These are phyloP conservation scores for Ibidorhyncha struthersii DNA, from an alignment of 2,113 vertebrate species.

Conservation along the genomic window DNA sequence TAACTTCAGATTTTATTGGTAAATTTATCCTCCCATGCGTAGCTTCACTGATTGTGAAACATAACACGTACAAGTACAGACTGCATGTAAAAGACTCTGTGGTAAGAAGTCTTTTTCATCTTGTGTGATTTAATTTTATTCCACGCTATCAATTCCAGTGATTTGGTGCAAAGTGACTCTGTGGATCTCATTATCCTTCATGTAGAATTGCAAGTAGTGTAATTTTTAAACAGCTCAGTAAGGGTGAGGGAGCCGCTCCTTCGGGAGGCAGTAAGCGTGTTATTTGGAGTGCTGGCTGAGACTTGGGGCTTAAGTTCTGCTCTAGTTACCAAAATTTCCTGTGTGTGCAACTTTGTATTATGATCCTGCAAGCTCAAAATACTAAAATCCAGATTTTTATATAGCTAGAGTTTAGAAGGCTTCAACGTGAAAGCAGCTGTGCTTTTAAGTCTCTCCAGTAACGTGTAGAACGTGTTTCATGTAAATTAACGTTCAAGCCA, in stretches of 20 bases:
- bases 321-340: not conserved
- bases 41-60: not conserved
- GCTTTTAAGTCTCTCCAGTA: not conserved
- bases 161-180: not conserved
- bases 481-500: not conserved
- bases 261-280: rapidly evolving
- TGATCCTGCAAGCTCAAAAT: not conserved
- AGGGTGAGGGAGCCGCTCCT: not conserved
- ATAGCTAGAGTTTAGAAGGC: not conserved
- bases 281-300: not conserved
- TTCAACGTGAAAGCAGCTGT: not conserved
- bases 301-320: not conserved
- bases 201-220: rapidly evolving
- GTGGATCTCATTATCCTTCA: not conserved
- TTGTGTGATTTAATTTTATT: not conserved
- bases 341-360: not conserved
- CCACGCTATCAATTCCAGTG: not conserved
- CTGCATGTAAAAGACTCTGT: not conserved
- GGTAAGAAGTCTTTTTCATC: not conserved
- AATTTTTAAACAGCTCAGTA: not conserved
- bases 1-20: not conserved
- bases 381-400: not conserved
- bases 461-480: rapidly evolving
- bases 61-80: not conserved
- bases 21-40: not conserved